Conservation (phyloP, 2,888 invertebrate species). For the Callyntrura guangdongensis region DNA sequence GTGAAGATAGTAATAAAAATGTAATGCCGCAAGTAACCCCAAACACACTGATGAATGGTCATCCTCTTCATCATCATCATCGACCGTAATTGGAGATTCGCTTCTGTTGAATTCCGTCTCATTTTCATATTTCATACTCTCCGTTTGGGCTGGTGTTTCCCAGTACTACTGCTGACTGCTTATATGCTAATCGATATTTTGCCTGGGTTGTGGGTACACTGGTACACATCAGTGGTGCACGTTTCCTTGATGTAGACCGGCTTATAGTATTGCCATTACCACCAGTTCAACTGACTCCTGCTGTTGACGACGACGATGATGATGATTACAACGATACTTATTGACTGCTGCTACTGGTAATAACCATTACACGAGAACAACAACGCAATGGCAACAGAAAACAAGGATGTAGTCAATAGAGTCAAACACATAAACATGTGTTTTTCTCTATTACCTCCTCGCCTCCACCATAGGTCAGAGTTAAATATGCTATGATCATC, state of each 20-base stretch:
- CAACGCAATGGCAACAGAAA: neutral
- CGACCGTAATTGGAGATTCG: too few relatives aligned
- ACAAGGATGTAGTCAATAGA: neutral
- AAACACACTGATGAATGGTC: too few relatives aligned
- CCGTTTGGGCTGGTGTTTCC: too few relatives aligned
- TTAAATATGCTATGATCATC: conserved; percentile 22
- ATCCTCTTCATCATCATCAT: too few relatives aligned
- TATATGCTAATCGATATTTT: neutral
- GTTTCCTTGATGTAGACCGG: neutral
- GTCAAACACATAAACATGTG: conserved; percentile 1
- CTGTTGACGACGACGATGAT: too few relatives aligned
- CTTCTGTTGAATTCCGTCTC: too few relatives aligned
- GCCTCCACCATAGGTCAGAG: too few relatives aligned
- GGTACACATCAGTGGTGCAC: neutral
- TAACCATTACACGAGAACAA: neutral
- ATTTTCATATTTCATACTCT: too few relatives aligned
- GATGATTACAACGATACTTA: neutral
- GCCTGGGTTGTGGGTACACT: neutral
- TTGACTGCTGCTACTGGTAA: neutral
- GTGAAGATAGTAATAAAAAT: too few relatives aligned
- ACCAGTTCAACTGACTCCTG: too few relatives aligned
- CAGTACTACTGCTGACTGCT: too few relatives aligned
- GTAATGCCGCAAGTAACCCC: too few relatives aligned
- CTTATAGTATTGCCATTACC: neutral
- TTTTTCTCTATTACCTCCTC: conserved; percentile 11